These are phyloP conservation scores for Trogon melanurus DNA, from an alignment of 2,113 vertebrate genomes.

Conservation along the genomic window DNA sequence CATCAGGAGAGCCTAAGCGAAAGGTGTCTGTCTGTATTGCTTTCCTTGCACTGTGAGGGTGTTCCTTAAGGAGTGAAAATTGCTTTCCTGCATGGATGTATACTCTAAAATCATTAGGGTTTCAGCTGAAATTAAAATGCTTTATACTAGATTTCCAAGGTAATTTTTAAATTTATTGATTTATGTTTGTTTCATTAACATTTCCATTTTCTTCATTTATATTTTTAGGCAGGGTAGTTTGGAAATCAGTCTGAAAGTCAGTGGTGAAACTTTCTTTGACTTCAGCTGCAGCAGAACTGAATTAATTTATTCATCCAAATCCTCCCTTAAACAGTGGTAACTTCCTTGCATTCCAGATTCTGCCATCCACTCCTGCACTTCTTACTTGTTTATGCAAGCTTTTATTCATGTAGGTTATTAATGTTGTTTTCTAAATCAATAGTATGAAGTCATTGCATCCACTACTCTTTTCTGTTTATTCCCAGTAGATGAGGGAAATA, in stretches of 20 bases:
- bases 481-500: conserved; percentile 6
- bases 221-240: background rate
- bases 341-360: background rate
- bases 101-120: background rate
- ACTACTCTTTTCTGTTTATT: conserved; percentile 20
- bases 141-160: background rate
- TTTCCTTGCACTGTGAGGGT: background rate
- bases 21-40: fast-evolving
- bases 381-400: background rate
- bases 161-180: background rate
- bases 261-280: background rate
- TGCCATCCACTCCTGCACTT: background rate
- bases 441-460: background rate
- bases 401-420: background rate
- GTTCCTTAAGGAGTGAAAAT: background rate
- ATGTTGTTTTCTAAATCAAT: background rate
- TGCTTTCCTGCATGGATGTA: background rate
- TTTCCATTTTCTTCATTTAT: background rate
- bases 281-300: background rate
- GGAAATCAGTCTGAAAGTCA: background rate
- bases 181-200: background rate
- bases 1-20: background rate
- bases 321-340: background rate
- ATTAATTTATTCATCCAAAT: background rate
- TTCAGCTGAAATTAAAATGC: background rate